Base-by-base conservation (phyloP, 2,113 vertebrate genomes). In the Uropsilus gracilis region DNA sequence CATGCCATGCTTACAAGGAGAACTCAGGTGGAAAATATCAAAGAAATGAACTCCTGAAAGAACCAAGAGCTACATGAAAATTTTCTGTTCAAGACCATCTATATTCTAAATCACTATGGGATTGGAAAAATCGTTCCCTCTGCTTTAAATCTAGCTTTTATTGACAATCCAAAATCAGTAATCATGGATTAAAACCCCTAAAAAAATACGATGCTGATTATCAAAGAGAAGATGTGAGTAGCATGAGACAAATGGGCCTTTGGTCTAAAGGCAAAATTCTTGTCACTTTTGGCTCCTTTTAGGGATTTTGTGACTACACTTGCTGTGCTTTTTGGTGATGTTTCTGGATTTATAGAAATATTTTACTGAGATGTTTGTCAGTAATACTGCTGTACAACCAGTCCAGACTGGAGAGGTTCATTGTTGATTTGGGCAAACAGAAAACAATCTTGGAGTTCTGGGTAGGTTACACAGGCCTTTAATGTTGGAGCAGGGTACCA, bases 171-270 rank as follows among this genome's bases (percentile, higher is more conserved):
- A 85, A 93, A 92, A 89, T 80, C 46, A 88, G 73, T 69, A 73
- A 96, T 76, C 86, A 75, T 28, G 28, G 28, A 82, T 64, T 90
- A 71, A 92, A 93, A 20, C 32, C 48, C 61, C 42, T 94, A 89
- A 89, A 92, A 53, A 97, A 81, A 50, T 87, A 80, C 66, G 71
- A 34, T 9, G 1, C 81, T 96, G 94, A 92, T 95, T 96, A 93
- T 90, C 90, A 92, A 96, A 97, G 63, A 68, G 57, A 96, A 71
- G 55, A 48, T 80, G 28, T 1, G 2, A 55, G 39, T 30, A 69
- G 64, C 20, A 77, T 93, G 66, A 92, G 39, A 57, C 48, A 85
- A 96, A 81, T 55, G 20, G 66, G 44, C 17, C 34, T 91, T 89
- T 88, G 63, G 84, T 68, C 39, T 76, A 84, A 84, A 84, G 75